phyloP scores from a whole-genome alignment of 2,888 invertebrate genomes.

The Meganola albula region DNA sequence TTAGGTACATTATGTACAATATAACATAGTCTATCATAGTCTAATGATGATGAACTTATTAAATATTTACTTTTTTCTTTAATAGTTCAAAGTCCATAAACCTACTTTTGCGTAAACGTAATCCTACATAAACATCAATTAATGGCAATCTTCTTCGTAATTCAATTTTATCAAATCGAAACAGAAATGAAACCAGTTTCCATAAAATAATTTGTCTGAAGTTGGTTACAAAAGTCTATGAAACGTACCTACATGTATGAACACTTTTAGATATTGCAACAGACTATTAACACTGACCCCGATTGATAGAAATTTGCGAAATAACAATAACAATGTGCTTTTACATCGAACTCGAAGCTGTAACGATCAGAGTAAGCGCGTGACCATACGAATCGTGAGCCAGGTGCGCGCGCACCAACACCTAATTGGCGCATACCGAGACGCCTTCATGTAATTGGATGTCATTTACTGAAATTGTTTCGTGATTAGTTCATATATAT shows the following conservation, averaged over 20 bases:
- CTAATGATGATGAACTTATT: too few relatives aligned
- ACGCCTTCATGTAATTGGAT: conserved; percentile 68
- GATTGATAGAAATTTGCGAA: conserved; percentile 38
- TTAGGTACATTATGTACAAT: too few relatives aligned
- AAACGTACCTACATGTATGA: conserved; percentile 10
- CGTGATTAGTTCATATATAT: conserved; percentile 58
- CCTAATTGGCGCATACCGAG: conserved; percentile 68
- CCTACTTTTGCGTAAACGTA: too few relatives aligned
- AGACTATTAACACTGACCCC: conserved; percentile 29
- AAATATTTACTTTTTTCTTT: too few relatives aligned
- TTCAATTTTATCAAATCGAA: too few relatives aligned
- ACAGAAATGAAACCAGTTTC: too few relatives aligned
- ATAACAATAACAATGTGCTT: conserved; percentile 37
- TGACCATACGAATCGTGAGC: conserved; percentile 64
- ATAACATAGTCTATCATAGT: too few relatives aligned
- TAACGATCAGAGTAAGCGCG: conserved; percentile 55
- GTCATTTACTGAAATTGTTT: conserved; percentile 62
- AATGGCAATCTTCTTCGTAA: too few relatives aligned
- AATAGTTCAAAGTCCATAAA: too few relatives aligned
- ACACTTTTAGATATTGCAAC: conserved; percentile 15
- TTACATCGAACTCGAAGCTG: conserved; percentile 46
- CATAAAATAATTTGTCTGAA: too few relatives aligned
- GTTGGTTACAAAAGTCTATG: conserved; percentile 6
- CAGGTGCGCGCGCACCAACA: conserved; percentile 61
- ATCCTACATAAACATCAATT: too few relatives aligned